Evolutionary conservation across 1,140 invertebrate genomes (phyloP).

Genomic region (Aphaenogaster floridana): DNA sequence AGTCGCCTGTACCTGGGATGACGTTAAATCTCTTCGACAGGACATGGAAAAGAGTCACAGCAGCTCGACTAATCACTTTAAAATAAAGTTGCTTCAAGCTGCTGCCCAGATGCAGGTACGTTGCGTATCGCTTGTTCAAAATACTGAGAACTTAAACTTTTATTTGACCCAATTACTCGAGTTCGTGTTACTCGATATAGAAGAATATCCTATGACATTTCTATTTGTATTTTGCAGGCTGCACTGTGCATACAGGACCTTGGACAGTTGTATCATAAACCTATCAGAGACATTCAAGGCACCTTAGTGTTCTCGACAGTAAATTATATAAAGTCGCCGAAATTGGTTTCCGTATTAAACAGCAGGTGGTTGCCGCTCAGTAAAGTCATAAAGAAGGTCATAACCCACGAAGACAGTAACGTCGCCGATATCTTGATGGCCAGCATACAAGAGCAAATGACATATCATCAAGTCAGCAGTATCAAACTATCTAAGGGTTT

Average conservation of each 20-base stretch:
- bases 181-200: neutral
- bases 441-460: constrained; percentile 96
- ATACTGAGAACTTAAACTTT: neutral
- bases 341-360: constrained; percentile 94
- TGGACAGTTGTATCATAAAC: constrained; percentile 96
- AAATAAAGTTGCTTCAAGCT: constrained; percentile 96
- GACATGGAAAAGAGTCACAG: constrained; percentile 98
- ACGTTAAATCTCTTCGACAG: constrained; percentile 94
- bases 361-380: constrained; percentile 95
- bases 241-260: constrained; percentile 96
- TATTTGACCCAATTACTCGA: too few species aligned
- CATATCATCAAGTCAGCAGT: constrained; percentile 95
- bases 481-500: constrained; percentile 94
- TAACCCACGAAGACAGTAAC: constrained; percentile 91
- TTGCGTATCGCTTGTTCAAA: neutral
- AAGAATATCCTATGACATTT: neutral
- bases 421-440: constrained; percentile 94
- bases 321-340: constrained; percentile 94
- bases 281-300: constrained; percentile 94
- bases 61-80: constrained; percentile 95
- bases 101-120: constrained; percentile 96
- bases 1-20: constrained; percentile 98
- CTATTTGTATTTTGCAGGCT: constrained; percentile 84
- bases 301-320: constrained; percentile 96
- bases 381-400: constrained; percentile 90